These are phyloP conservation scores for Cantharis flavilabris DNA, from an alignment of 2,888 invertebrate genomes.

Conservation along the genomic window DNA sequence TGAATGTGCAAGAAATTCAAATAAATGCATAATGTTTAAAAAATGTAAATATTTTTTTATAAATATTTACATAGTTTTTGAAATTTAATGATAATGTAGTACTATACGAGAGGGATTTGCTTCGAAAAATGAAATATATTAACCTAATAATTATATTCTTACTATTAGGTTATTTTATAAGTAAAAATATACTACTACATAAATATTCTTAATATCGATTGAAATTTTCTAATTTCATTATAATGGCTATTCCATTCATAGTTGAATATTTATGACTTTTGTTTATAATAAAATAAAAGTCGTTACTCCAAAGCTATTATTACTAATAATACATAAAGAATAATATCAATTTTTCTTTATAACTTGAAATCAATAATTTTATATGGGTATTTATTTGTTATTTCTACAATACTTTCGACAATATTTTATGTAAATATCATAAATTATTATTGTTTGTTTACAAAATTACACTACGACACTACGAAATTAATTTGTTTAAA, in stretches of 20 bases:
- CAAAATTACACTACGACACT: not conserved
- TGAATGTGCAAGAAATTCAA: not conserved
- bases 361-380: not conserved
- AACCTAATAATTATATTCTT: no score
- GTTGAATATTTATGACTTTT: not conserved
- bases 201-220: not conserved
- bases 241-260: not conserved
- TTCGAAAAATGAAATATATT: not conserved
- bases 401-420: not conserved
- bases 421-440: not conserved
- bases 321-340: not conserved
- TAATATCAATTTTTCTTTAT: not conserved
- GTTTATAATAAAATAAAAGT: not conserved
- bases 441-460: not conserved
- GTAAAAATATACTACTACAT: no score
- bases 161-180: no score
- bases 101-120: not conserved
- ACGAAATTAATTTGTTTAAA: not conserved
- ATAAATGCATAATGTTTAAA: not conserved
- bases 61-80: not conserved
- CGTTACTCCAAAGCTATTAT: not conserved
- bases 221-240: not conserved
- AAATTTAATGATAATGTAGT: not conserved
- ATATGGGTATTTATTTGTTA: not conserved
- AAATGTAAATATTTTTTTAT: not conserved